Conservation (phyloP, 2,797 vertebrate genomes). For the Tamandua tetradactyla region DNA sequence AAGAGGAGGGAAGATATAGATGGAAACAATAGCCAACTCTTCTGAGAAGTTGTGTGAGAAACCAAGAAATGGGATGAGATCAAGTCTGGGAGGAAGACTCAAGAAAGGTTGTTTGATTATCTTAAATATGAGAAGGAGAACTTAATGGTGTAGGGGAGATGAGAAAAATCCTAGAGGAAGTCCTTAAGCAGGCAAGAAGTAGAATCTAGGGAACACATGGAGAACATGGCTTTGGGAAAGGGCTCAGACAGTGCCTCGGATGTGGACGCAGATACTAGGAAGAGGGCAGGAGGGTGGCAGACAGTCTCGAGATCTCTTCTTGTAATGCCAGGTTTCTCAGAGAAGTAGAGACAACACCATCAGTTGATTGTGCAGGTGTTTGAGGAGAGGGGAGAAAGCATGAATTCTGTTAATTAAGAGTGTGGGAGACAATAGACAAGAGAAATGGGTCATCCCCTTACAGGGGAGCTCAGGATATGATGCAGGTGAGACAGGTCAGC, state of each 20-base stretch:
- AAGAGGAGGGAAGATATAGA: neutral
- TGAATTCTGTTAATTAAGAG: too few relatives aligned
- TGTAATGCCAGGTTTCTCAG: too few relatives aligned
- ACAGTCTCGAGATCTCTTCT: too few relatives aligned
- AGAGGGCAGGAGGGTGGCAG: neutral
- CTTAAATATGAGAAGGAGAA: neutral
- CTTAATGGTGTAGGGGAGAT: neutral
- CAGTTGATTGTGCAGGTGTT: neutral
- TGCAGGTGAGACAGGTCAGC: neutral
- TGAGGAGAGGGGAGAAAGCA: neutral
- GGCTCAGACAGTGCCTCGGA: too few relatives aligned
- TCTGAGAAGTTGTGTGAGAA: neutral
- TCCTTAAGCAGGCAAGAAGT: neutral
- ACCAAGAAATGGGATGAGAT: neutral
- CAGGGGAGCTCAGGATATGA: too few relatives aligned
- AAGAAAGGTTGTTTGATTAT: neutral
- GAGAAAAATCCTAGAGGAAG: neutral
- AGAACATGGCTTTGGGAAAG: too few relatives aligned
- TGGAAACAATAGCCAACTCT: neutral
- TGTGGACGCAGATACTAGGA: neutral
- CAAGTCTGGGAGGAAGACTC: neutral
- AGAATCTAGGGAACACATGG: too few relatives aligned
- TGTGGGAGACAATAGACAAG: too few relatives aligned
- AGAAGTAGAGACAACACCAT: neutral
- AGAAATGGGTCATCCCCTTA: too few relatives aligned